These are phyloP conservation scores for Scrobipalpa atriplicella DNA, from an alignment of 2,888 invertebrate species.

Conservation along the genomic window DNA sequence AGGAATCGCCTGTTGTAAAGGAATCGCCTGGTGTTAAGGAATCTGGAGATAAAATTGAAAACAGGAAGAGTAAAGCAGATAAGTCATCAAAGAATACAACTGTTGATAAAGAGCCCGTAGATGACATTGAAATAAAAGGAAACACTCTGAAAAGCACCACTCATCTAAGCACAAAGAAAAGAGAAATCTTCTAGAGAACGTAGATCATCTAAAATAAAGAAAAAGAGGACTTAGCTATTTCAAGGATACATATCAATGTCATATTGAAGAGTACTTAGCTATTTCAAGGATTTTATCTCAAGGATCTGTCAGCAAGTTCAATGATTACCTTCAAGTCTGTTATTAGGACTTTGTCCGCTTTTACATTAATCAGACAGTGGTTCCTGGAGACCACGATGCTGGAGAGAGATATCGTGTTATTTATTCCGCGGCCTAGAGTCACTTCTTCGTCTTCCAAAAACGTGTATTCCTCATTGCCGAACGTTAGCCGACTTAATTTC, in stretches of 20 bases:
- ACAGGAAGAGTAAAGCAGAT: constrained; percentile 26
- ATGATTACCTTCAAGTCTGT: constrained; percentile 67
- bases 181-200: constrained; percentile 34
- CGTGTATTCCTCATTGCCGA: constrained; percentile 58
- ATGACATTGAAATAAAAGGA: constrained; percentile 37
- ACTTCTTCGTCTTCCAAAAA: constrained; percentile 62
- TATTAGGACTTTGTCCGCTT: constrained; percentile 56
- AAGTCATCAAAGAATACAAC: constrained; percentile 12
- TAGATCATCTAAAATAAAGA: constrained; percentile 21
- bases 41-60: constrained; percentile 5
- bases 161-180: constrained; percentile 31
- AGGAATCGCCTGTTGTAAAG: too few species aligned
- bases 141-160: constrained; percentile 37
- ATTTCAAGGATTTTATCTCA: too few species aligned
- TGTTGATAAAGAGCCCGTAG: neutral
- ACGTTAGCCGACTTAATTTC: constrained; percentile 63
- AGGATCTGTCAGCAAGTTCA: too few species aligned
- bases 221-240: too few species aligned
- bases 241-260: too few species aligned
- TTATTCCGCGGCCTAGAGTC: constrained; percentile 63
- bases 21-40: too few species aligned
- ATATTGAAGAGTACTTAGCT: too few species aligned
- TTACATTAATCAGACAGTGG: constrained; percentile 63
- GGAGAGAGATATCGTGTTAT: constrained; percentile 60
- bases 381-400: constrained; percentile 71